Evolutionary conservation across 2,888 invertebrate genomes (phyloP).

Genomic region (Smittia sp.): DNA sequence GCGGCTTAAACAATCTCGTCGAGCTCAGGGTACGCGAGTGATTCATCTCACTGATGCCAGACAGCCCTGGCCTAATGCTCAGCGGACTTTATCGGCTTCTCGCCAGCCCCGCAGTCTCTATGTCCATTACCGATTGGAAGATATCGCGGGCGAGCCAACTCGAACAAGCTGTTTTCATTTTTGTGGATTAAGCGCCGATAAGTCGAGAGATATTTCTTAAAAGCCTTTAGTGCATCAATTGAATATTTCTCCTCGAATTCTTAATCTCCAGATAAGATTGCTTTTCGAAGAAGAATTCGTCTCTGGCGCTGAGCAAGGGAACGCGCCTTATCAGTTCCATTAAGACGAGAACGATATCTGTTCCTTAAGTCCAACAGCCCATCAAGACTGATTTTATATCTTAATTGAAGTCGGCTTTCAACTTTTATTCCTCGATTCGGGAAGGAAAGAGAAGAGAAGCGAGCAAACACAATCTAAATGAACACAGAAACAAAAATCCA

Average conservation of each 20-base stretch:
- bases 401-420: slow-evolving; percentile 37
- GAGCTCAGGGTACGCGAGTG: background rate
- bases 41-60: no score
- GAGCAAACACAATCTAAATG: slow-evolving; percentile 3
- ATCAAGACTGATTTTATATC: slow-evolving; percentile 39
- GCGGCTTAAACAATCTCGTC: slow-evolving; percentile 5
- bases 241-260: slow-evolving; percentile 19
- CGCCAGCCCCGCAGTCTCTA: slow-evolving; percentile 56
- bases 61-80: no score
- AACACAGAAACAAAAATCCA: slow-evolving; percentile 7
- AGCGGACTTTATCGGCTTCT: background rate
- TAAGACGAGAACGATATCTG: slow-evolving; percentile 33
- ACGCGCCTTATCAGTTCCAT: slow-evolving; percentile 36
- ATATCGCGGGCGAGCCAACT: slow-evolving; percentile 45
- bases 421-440: slow-evolving; percentile 21
- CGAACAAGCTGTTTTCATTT: background rate
- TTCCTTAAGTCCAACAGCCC: slow-evolving; percentile 28
- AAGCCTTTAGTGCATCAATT: slow-evolving; percentile 29
- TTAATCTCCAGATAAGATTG: slow-evolving; percentile 40
- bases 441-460: background rate
- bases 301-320: slow-evolving; percentile 30
- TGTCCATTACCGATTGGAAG: slow-evolving; percentile 55
- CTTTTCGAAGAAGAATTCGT: slow-evolving; percentile 6
- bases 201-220: background rate
- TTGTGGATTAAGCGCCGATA: background rate